phyloP scores from a whole-genome alignment of 2,113 vertebrate species.

The Hemibagrus wyckioides region DNA sequence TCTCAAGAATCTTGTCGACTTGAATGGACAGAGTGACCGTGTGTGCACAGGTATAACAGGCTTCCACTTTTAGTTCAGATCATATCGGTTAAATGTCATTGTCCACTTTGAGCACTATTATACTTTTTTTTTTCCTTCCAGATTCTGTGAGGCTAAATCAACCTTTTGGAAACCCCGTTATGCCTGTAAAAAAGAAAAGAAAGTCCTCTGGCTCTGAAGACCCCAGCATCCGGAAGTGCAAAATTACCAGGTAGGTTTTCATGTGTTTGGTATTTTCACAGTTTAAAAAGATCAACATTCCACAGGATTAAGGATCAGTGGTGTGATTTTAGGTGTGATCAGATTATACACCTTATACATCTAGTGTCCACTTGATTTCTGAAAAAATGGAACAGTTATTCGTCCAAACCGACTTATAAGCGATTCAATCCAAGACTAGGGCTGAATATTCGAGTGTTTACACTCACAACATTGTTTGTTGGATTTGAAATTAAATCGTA shows the following conservation, averaged over 20 bases:
- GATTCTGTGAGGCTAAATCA: slow-evolving; percentile 59
- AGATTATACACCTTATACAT: no score
- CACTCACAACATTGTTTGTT: neutral
- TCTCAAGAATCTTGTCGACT: slow-evolving; percentile 62
- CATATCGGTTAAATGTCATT: neutral
- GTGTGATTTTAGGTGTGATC: no score
- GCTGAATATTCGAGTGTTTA: neutral
- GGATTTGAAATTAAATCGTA: neutral
- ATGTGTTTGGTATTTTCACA: no score
- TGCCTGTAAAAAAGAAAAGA: slow-evolving; percentile 95
- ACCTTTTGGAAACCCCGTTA: slow-evolving; percentile 66
- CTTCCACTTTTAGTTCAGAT: neutral
- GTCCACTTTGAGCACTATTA: neutral
- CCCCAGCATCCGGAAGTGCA: slow-evolving; percentile 81
- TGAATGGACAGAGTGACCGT: slow-evolving; percentile 70
- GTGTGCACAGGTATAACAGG: slow-evolving; percentile 64
- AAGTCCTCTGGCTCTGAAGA: slow-evolving; percentile 84
- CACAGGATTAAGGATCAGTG: no score
- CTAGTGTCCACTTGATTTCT: neutral
- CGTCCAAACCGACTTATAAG: neutral
- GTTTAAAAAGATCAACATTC: no score
- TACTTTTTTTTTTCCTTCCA: neutral
- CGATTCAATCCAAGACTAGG: neutral
- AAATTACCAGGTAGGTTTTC: slow-evolving; percentile 85
- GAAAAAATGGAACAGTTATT: no score